phyloP scores from a whole-genome alignment of 53 echinoderm and acorn worm genomes.

The Actinopyga echinites region DNA sequence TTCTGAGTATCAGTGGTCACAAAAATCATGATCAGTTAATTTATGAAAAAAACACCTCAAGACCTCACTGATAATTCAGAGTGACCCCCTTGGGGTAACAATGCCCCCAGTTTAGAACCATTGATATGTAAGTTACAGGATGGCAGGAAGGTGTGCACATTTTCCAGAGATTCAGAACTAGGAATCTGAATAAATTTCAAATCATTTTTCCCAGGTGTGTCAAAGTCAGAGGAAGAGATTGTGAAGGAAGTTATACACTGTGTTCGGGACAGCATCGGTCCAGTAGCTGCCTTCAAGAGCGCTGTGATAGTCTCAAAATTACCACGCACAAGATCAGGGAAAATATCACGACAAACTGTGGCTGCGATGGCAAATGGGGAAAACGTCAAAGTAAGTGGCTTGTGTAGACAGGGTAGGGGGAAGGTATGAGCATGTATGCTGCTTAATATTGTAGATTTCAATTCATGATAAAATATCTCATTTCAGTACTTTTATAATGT shows the following conservation, averaged over 20 bases:
- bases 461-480: neutral
- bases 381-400: conserved; percentile 64
- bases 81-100: too few relatives aligned
- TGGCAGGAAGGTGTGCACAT: too few relatives aligned
- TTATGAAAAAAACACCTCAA: too few relatives aligned
- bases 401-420: neutral
- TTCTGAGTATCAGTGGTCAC: too few relatives aligned
- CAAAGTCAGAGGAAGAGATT: conserved; percentile 68
- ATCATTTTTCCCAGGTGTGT: conserved; percentile 41
- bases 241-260: conserved; percentile 67
- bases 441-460: neutral
- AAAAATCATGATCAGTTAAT: too few relatives aligned
- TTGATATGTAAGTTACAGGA: too few relatives aligned
- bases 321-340: conserved; percentile 92
- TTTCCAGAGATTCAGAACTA: too few relatives aligned
- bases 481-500: neutral
- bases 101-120: too few relatives aligned
- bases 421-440: neutral
- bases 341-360: conserved; percentile 78
- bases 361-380: conserved; percentile 85
- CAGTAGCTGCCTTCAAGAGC: conserved; percentile 91
- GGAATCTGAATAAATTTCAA: too few relatives aligned
- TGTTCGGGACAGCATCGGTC: conserved; percentile 77
- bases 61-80: too few relatives aligned
- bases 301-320: conserved; percentile 81